A percentile compares a stretch with the other conserved stretches of the same genome.
Evolutionary conservation across 64 coral and sea anemone species (phyloP).

Genomic region (Montipora foliosa): DNA sequence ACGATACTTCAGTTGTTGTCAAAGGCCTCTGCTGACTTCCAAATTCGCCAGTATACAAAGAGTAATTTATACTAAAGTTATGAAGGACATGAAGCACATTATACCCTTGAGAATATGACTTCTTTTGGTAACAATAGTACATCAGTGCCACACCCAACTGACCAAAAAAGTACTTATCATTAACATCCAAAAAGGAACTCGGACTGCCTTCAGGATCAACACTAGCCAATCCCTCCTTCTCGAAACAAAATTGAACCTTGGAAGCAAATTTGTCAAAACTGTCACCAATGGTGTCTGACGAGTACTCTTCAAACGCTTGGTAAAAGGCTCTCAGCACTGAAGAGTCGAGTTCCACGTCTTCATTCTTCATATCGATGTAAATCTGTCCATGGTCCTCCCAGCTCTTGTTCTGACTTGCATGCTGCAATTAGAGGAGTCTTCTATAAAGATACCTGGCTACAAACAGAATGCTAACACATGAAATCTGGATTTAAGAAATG

Average conservation of each 20-base stretch:
- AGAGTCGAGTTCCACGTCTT: conserved; percentile 24
- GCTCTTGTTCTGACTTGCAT: conserved; percentile 43
- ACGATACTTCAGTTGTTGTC: conserved; percentile 15
- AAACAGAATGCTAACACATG: too few species aligned
- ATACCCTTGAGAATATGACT: conserved; percentile 48
- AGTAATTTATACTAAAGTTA: conserved; percentile 62
- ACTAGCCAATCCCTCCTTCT: neutral
- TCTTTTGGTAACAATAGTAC: conserved; percentile 14
- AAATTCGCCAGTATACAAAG: conserved; percentile 48
- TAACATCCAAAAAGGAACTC: conserved; percentile 33
- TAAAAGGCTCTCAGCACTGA: conserved; percentile 48
- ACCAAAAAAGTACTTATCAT: conserved; percentile 58
- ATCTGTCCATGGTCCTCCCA: conserved; percentile 62
- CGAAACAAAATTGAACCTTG: conserved; percentile 2
- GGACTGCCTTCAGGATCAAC: conserved; percentile 7
- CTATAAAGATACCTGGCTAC: neutral
- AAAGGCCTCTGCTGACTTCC: neutral
- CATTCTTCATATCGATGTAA: conserved; percentile 60
- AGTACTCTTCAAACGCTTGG: conserved; percentile 2
- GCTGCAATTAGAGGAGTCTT: neutral
- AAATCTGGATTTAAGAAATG: too few species aligned
- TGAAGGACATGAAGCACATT: conserved; percentile 53
- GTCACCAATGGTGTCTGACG: conserved; percentile 26
- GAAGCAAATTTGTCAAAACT: conserved; percentile 28
- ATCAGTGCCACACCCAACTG: conserved; percentile 73